Percentiles rank a stretch among this genome's conserved stretches.
Evolutionary conservation across 2,797 vertebrate species (phyloP).

Genomic region (Molossus alvarezi): DNA sequence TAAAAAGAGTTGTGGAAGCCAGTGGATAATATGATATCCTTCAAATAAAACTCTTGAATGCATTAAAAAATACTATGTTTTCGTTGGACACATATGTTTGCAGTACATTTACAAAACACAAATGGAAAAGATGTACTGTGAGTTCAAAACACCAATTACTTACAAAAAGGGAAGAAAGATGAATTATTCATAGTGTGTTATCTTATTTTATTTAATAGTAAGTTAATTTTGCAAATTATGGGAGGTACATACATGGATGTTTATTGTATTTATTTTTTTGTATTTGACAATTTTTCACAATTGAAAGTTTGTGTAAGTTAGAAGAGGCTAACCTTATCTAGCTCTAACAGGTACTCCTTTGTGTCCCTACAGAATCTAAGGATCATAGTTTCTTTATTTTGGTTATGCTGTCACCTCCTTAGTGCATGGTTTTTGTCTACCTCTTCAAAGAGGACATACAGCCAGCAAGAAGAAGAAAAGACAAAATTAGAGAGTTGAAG

Average conservation of each 20-base stretch:
- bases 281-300: background rate
- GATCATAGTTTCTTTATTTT: background rate
- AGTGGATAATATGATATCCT: background rate
- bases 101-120: background rate
- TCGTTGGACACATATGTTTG: background rate
- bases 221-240: background rate
- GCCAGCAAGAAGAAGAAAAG: background rate
- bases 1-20: background rate
- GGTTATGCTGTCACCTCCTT: background rate
- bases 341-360: background rate
- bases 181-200: background rate
- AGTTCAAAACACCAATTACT: background rate
- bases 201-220: background rate
- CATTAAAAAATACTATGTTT: background rate
- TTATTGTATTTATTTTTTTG: background rate
- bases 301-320: background rate
- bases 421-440: background rate
- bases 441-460: background rate
- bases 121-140: background rate
- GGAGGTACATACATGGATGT: background rate
- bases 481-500: background rate
- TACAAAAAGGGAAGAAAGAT: conserved; percentile 1
- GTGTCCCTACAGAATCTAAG: background rate
- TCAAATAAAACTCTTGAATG: background rate
- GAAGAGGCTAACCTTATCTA: background rate